Evolutionary conservation across 1,140 invertebrate species (phyloP).

Genomic region (Acyrthosiphon pisum): DNA sequence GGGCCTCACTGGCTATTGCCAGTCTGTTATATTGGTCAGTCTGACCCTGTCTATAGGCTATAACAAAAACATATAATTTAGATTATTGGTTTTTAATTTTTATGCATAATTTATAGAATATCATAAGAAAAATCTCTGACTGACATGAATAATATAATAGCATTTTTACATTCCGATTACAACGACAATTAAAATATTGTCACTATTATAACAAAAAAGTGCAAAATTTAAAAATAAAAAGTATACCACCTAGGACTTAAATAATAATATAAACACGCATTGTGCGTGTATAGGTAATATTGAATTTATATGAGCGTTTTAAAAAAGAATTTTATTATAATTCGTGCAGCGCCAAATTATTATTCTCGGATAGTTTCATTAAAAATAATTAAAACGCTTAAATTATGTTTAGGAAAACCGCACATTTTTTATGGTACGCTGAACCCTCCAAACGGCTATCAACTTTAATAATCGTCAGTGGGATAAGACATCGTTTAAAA

Average conservation of each 20-base stretch:
- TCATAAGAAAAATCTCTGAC: not conserved
- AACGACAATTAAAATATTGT: not conserved
- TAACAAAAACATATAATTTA: not conserved
- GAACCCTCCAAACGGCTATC: not conserved
- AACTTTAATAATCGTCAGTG: not conserved
- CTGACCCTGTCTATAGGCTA: too few relatives aligned
- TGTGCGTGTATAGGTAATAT: not conserved
- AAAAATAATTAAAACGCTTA: conserved; percentile 44
- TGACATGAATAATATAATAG: not conserved
- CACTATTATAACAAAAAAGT: not conserved
- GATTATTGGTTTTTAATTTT: not conserved
- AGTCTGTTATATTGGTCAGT: too few relatives aligned
- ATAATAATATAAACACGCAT: not conserved
- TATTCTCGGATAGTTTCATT: conserved; percentile 16
- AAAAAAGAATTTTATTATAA: conserved; percentile 26
- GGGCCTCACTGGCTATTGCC: too few relatives aligned
- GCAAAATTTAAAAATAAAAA: not conserved
- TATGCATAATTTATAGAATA: not conserved
- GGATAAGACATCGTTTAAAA: not conserved
- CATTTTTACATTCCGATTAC: not conserved
- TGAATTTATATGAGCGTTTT: conserved; percentile 22
- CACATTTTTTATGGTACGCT: conserved; percentile 2
- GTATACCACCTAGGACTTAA: not conserved
- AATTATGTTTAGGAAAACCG: not conserved
- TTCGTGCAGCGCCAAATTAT: not conserved